Evolutionary conservation across 92 coral and sea anemone genomes (phyloP), one percentile per base, ranked within the genome.

Genomic region (Paragorgia papillata): DNA sequence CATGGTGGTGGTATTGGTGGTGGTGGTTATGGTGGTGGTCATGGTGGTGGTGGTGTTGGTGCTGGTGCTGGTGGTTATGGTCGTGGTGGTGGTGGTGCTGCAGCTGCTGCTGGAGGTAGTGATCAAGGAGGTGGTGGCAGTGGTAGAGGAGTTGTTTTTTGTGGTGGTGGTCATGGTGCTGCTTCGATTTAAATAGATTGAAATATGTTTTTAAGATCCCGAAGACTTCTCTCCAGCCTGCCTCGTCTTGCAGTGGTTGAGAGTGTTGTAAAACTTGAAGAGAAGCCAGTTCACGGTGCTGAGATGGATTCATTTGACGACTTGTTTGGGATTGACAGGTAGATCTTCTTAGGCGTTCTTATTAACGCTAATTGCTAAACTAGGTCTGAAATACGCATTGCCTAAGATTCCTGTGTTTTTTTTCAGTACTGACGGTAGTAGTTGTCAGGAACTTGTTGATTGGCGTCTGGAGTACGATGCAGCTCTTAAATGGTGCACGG

Each of bases 281-380:
- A 70, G 13, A 70, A 32, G 32, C 77, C 51, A 70, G 77, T 70
- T 8, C 62, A 70, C 31, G 53, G 77, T 54, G 63, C 40, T 20
- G 63, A 34, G 20, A 48, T 44, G 58, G 77, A 70, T 33, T 31
- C 48, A 7, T 70, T 50, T 50, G 63, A 70, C 34, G 77, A 70
- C 0, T 19, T 70, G 62, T 70, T 70, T 34, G 77, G 77, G 18
- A 20, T 54, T 34, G 63, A 70, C 49, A 28, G 63, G 77, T 70
- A 37, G 43, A 37, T 37, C 43, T 37, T 37, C 43, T 10, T 37
- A n/a, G n/a, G n/a, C n/a, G n/a, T n/a, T n/a, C n/a, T 37, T 37
- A 37, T 37, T 37, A 37, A 37, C 53, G 53, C n/a, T 46, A 6
- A 2, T 15, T n/a, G 12, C 15, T 46, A 46, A 7, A 7, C 53